A percentile compares a stretch with the other conserved stretches of the same genome.
These are phyloP conservation scores for Antrozous pallidus DNA, from an alignment of 2,797 vertebrate species.

Conservation along the genomic window DNA sequence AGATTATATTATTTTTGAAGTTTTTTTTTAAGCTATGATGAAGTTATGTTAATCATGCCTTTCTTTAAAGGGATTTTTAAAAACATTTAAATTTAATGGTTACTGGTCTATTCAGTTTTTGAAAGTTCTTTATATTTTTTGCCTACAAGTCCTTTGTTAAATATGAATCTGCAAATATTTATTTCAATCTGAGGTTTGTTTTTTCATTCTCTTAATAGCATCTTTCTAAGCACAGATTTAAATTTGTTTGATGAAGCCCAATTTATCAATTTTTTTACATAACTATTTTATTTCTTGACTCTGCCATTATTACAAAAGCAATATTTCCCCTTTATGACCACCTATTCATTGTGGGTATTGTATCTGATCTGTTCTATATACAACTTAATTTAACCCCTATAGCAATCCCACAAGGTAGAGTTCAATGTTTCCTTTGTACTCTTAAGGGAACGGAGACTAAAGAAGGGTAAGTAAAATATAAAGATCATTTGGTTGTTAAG, in stretches of 20 bases:
- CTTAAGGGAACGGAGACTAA: neutral
- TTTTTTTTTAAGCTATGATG: neutral
- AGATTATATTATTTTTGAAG: constrained; percentile 23
- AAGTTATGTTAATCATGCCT: neutral
- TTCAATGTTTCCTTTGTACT: neutral
- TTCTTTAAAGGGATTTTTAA: neutral
- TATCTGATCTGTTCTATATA: neutral
- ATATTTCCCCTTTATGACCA: neutral
- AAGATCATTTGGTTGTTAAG: neutral
- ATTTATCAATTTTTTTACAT: neutral
- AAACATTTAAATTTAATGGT: neutral
- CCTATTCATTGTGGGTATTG: neutral
- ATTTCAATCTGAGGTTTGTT: neutral
- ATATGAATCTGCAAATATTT: constrained; percentile 3
- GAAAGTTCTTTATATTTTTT: constrained; percentile 27
- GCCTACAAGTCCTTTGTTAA: neutral
- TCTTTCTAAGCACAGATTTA: constrained; percentile 13
- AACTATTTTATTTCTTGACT: neutral
- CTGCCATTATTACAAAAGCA: neutral
- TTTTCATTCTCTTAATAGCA: constrained; percentile 6
- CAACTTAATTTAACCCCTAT: neutral
- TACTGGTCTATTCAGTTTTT: constrained; percentile 26
- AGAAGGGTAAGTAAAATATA: neutral
- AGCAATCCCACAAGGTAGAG: neutral
- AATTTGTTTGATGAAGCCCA: neutral